These are phyloP conservation scores for Sinosuthora webbiana DNA, from an alignment of 2,113 vertebrate genomes.

Conservation along the genomic window DNA sequence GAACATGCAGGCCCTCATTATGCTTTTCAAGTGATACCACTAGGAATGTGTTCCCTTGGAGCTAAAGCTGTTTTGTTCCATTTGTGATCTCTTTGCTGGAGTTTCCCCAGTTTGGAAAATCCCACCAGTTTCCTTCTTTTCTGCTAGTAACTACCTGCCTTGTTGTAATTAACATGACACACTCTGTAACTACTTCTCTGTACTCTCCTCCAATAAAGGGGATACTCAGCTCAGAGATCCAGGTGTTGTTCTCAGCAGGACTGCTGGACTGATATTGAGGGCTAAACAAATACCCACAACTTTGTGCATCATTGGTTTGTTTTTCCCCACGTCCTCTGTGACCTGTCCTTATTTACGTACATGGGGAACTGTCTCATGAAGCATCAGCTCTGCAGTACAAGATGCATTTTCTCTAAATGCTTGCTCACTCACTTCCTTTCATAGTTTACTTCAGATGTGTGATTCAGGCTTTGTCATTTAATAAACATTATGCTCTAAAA, in stretches of 20 bases:
- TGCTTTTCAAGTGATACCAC: neutral
- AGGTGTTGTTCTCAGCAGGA: neutral
- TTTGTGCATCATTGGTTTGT: neutral
- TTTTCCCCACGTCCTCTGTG: neutral
- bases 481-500: neutral
- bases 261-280: neutral
- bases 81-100: neutral
- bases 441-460: neutral
- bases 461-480: neutral
- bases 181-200: neutral
- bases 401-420: neutral
- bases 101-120: constrained; percentile 23
- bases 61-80: constrained; percentile 33
- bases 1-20: neutral
- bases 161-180: constrained; percentile 17
- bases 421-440: neutral
- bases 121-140: constrained; percentile 8
- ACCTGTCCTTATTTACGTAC: neutral
- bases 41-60: constrained; percentile 17
- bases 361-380: neutral
- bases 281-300: neutral
- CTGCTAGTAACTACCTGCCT: constrained; percentile 34
- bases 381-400: neutral
- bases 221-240: neutral
- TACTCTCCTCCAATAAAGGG: neutral